A percentile compares a stretch with the other conserved stretches of the same genome.
Evolutionary conservation across 2,797 vertebrate species (phyloP).

Genomic region (Tiaroga cobitis): DNA sequence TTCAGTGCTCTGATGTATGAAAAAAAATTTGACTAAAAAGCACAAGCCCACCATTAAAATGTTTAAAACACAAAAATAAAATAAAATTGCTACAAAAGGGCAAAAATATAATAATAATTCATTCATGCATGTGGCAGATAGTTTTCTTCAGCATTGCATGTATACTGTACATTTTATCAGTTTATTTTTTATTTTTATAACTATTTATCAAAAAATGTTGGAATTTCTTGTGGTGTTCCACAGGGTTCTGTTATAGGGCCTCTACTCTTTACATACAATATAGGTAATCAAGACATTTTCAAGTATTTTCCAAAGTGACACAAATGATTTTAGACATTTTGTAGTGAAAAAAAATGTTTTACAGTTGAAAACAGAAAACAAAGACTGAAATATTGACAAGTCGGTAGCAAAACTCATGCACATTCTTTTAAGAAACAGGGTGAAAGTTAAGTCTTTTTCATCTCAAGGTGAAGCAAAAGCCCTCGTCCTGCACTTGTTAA

Average conservation of each 20-base stretch:
- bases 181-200: background rate
- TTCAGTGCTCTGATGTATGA: background rate
- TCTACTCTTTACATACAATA: background rate
- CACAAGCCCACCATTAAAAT: background rate
- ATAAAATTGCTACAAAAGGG: no score
- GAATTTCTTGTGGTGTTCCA: background rate
- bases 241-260: background rate
- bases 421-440: background rate
- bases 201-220: background rate
- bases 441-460: background rate
- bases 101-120: no score
- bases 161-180: background rate
- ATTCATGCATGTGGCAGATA: background rate
- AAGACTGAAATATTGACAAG: background rate
- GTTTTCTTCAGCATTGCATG: background rate
- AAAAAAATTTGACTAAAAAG: background rate
- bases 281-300: background rate
- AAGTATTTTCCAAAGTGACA: background rate
- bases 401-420: background rate
- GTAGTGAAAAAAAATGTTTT: background rate
- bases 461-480: conserved; percentile 9
- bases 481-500: background rate
- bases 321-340: background rate
- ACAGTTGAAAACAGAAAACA: background rate
- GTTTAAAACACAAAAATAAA: background rate